A percentile compares a stretch with the other conserved stretches of the same genome.
Conservation (phyloP, 2,113 vertebrate genomes). For the Pterocles burchelli region DNA sequence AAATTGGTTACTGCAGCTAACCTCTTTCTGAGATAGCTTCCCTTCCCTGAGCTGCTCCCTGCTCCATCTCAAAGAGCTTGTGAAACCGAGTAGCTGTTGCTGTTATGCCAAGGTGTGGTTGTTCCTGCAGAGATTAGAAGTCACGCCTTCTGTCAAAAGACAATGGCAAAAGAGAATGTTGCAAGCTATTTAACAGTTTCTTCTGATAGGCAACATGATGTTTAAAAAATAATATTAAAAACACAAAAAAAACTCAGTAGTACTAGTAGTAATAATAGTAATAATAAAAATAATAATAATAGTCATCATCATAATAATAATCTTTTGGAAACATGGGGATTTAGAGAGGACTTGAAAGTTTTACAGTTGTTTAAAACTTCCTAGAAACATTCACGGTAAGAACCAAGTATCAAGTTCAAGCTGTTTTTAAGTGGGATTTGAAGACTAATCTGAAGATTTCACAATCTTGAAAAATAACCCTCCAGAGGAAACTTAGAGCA, state of each 20-base stretch:
- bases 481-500: not conserved
- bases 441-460: not conserved
- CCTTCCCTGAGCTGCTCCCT: not conserved
- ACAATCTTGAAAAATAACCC: not conserved
- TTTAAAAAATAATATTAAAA: not conserved
- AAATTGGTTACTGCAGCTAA: not conserved
- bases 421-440: not conserved
- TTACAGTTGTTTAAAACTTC: not conserved
- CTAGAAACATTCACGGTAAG: not conserved
- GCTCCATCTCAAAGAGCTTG: not conserved
- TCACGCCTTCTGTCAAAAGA: not conserved
- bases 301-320: not conserved
- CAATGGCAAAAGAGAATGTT: not conserved
- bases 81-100: not conserved
- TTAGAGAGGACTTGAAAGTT: not conserved
- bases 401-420: not conserved
- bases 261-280: no score
- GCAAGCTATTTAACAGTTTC: not conserved
- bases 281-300: no score
- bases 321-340: not conserved
- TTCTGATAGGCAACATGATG: not conserved
- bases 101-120: not conserved
- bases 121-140: not conserved
- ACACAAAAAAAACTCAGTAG: not conserved
- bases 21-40: not conserved